Base-by-base conservation (phyloP, 92 coral and sea anemone species). In the Porites lobata region DNA sequence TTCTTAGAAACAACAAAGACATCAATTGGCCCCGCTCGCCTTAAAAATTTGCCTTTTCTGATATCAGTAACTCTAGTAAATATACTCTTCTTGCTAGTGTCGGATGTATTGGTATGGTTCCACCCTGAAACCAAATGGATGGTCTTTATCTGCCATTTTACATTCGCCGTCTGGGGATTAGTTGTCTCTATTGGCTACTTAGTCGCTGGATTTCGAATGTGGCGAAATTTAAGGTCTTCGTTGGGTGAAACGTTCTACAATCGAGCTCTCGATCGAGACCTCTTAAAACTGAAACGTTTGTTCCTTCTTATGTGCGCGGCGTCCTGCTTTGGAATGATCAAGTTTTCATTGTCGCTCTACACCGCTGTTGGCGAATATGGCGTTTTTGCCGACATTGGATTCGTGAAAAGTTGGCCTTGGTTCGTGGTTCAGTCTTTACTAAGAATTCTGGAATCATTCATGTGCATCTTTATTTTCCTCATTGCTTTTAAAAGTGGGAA, bases 151-250 rank as follows among this genome's bases (percentile, higher is more conserved):
- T 95, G 98, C 59, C 96, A 92, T 8, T 88, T 90, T 17, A 64
- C 91, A 7, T 95, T 92, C 72, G 85, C 98, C 12, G 22, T 75
- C 8, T 95, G 98, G 98, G 98, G 98, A 10, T 24, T 94, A 7
- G 56, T 86, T 8, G 85, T 94, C 63, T 86, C 95, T 7, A 6
- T 90, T 26, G 98, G 98, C 12, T 95, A 89, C 66, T 82, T 77
- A 11, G 78, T 84, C 18, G 92, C 94, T 17, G 86, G 87, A 1
- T 76, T 76, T 59, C 86, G 95, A 65, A 86, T 95, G 87, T 75
- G 94, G 78, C 82, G 77, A 26, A 95, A 95, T 83, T 92, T 94
- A 70, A 72, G 83, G 7, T 79, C 94, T 63, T 92, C 96, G 21
- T 70, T 51, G 51, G 75, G 38, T 9, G 76, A 62, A n/a, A 74